phyloP scores from a whole-genome alignment of 2,113 vertebrate genomes.

The Oreochromis spilurus region DNA sequence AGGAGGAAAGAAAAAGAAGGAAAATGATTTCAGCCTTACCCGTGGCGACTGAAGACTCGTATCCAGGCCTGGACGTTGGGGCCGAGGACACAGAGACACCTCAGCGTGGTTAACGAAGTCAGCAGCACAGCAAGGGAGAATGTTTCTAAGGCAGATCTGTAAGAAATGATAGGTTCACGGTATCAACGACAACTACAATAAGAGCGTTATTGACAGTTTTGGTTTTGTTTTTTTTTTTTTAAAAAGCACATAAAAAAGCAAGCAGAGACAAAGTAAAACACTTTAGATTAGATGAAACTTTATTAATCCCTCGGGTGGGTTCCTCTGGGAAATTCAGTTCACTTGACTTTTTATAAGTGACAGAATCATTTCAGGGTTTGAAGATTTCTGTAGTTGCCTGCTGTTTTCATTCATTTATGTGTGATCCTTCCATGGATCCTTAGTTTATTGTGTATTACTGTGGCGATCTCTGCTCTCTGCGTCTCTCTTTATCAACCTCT shows the following conservation, averaged over 20 bases:
- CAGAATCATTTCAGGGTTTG: not conserved
- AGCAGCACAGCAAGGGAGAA: constrained; percentile 89
- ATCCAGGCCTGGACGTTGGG: constrained; percentile 93
- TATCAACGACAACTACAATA: not conserved
- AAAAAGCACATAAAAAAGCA: not conserved
- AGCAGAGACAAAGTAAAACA: not conserved
- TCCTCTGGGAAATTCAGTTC: no score
- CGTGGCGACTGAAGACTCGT: constrained; percentile 92
- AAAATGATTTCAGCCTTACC: constrained; percentile 70
- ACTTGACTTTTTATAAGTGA: not conserved
- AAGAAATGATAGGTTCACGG: not conserved
- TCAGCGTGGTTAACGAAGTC: constrained; percentile 86
- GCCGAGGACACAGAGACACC: constrained; percentile 90
- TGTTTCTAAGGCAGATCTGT: constrained; percentile 86
- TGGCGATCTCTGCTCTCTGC: not conserved
- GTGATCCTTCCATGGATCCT: not conserved
- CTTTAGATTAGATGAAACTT: no score
- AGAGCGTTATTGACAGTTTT: not conserved
- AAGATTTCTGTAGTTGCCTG: not conserved
- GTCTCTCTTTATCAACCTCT: not conserved
- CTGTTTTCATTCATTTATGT: not conserved
- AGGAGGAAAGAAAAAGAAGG: not conserved
- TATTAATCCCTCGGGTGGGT: no score
- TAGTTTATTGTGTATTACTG: not conserved
- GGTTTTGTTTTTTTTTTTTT: no score